Base-by-base conservation (phyloP, 2,888 invertebrate genomes). In the Erebia ligea region DNA sequence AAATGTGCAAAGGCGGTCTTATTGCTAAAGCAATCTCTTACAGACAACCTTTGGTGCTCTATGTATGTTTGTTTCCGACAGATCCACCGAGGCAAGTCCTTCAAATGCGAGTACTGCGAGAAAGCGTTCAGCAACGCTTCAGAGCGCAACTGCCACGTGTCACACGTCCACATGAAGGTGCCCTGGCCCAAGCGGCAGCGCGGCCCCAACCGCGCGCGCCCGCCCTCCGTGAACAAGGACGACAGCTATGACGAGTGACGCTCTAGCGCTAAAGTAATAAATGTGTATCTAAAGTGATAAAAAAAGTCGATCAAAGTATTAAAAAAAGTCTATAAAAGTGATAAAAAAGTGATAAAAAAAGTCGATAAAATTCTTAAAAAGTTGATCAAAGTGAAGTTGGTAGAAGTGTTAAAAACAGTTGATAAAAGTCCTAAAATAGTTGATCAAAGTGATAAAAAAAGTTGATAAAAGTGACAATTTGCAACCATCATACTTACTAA, bases 111-210 rank as follows among this genome's bases (percentile, higher is more conserved):
- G 1, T 48, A 48, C 21, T 67, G 66, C 45, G 66, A 57, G 13
- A 67, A 67, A n/a, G 56, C 45, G n/a, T 67, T 67, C 57, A 67
- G 56, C 48, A 69, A 48, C 40, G 34, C 19, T 0, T 63, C 57
- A 19, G 58, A 67, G 9, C 25, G 63, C 34, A 63, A 48, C 57
- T 19, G 48, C 19, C 69, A 69, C 40, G 63, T 58, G 50, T 56
- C 63, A 1, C 69, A 69, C 48, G 69, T 69, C 19, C 69, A 69
- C 64, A 56, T 69, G 48, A 69, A 69, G 58, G 63, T 64, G 50
- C 69, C 69, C 6, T 69, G 69, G 69, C 69, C 69, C n/a, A 64
- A 58, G 57, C 56, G 69, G 9, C 48, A 63, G 40, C 63, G 69
- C 9, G 48, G 45, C 0, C 13, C 62, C 19, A 42, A 5, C 56